Conservation (phyloP, 37 sponge, comb jelly and placozoan species). For the Tethya wilhelma region DNA sequence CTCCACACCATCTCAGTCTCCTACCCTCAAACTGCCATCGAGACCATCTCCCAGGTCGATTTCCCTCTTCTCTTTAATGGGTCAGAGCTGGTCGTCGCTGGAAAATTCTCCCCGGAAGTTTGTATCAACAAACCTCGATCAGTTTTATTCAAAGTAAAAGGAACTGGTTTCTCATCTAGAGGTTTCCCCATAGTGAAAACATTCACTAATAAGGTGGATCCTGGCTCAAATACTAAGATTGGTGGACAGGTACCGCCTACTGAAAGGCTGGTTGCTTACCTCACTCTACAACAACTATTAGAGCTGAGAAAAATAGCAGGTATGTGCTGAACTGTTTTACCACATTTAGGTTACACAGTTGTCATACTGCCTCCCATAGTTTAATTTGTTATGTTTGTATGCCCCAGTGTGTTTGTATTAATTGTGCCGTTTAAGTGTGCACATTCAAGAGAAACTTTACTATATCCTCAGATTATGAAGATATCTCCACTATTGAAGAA, state of each 20-base stretch:
- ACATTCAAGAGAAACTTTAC: too few relatives aligned
- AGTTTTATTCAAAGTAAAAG: slow-evolving; percentile 23
- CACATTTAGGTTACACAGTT: too few relatives aligned
- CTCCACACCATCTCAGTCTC: slow-evolving; percentile 22
- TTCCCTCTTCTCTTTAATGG: slow-evolving; percentile 65
- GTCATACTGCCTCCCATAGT: too few relatives aligned
- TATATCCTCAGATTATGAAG: too few relatives aligned
- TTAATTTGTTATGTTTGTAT: too few relatives aligned
- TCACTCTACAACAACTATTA: slow-evolving; percentile 32
- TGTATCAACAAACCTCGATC: not conserved
- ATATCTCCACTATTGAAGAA: slow-evolving; percentile 2
- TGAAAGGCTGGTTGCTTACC: slow-evolving; percentile 56
- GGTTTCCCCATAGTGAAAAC: too few relatives aligned
- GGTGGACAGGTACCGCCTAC: slow-evolving; percentile 24
- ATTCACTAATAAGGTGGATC: slow-evolving; percentile 19
- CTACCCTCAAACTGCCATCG: slow-evolving; percentile 6
- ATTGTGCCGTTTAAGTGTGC: too few relatives aligned
- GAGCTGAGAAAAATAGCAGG: not conserved
- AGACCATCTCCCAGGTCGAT: not conserved
- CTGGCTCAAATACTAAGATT: not conserved
- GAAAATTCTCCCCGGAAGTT: slow-evolving; percentile 2
- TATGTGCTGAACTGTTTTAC: too few relatives aligned
- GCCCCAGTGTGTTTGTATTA: too few relatives aligned
- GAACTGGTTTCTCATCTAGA: not conserved
- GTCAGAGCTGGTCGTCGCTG: slow-evolving; percentile 56